These are phyloP conservation scores for Tenthredo amoena DNA, from an alignment of 2,888 invertebrate species.

Conservation along the genomic window DNA sequence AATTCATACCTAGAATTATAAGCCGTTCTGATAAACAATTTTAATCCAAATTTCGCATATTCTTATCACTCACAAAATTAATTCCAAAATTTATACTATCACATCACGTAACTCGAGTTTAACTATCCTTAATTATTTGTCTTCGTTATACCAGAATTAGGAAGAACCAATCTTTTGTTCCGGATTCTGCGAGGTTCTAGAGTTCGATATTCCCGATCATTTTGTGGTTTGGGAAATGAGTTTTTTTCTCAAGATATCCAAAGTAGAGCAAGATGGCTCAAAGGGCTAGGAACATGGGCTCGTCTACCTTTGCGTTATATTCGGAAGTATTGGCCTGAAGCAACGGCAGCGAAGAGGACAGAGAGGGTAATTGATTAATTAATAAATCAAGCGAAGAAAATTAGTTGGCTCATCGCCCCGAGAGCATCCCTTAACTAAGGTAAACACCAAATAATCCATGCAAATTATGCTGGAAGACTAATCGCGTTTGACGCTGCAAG, in stretches of 20 bases:
- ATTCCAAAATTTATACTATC: background rate
- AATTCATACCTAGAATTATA: background rate
- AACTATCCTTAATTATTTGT: background rate
- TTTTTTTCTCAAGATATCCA: background rate
- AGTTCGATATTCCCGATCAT: background rate
- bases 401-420: constrained; percentile 36
- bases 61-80: background rate
- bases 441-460: constrained; percentile 22
- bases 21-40: background rate
- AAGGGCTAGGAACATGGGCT: background rate
- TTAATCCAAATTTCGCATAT: no score
- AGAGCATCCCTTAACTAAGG: constrained; percentile 4
- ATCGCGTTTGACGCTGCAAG: constrained; percentile 16
- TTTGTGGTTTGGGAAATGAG: background rate
- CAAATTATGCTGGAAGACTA: constrained; percentile 19
- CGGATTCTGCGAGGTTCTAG: background rate
- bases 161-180: background rate
- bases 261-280: background rate
- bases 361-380: constrained; percentile 40
- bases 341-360: background rate
- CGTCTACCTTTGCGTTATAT: background rate
- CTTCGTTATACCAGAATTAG: background rate
- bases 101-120: background rate
- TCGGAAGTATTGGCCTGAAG: background rate
- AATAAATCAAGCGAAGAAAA: constrained; percentile 35